Percentiles rank a stretch among this genome's conserved stretches.
phyloP scores from a whole-genome alignment of 2,888 invertebrate species.

The Drosophila leonis region DNA sequence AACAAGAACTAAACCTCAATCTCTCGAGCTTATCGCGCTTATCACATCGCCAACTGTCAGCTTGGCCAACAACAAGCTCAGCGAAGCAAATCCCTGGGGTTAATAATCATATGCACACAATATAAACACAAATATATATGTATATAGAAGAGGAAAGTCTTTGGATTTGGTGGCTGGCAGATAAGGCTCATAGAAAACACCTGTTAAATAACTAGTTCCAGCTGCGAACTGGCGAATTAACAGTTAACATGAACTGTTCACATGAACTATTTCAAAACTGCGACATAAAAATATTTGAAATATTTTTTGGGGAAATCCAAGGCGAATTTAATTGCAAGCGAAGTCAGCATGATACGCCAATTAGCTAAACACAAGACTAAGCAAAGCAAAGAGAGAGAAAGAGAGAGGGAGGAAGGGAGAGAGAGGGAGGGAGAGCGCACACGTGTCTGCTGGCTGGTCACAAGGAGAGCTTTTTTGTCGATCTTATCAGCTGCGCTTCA shows the following conservation, averaged over 20 bases:
- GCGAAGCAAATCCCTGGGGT: slow-evolving; percentile 53
- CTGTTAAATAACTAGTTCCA: slow-evolving; percentile 1
- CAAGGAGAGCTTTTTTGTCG: slow-evolving; percentile 11
- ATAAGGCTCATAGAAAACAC: slow-evolving; percentile 5
- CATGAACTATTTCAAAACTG: slow-evolving; percentile 14
- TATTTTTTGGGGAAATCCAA: slow-evolving; percentile 20
- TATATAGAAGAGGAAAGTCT: slow-evolving; percentile 19
- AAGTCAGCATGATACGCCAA: slow-evolving; percentile 45
- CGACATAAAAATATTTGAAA: slow-evolving; percentile 3
- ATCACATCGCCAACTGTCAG: slow-evolving; percentile 76
- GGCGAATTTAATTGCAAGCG: slow-evolving; percentile 8
- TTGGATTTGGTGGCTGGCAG: slow-evolving; percentile 5
- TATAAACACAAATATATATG: slow-evolving; percentile 9
- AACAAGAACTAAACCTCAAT: slow-evolving; percentile 1
- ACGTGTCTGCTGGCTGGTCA: slow-evolving; percentile 10
- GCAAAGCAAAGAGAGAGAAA: slow-evolving; percentile 15
- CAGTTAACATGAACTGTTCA: slow-evolving; percentile 10
- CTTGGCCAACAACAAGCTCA: slow-evolving; percentile 54
- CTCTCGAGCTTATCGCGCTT: slow-evolving; percentile 71
- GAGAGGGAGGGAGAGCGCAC: not conserved
- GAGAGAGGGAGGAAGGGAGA: not conserved
- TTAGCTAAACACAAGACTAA: slow-evolving; percentile 49
- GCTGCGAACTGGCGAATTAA: not conserved
- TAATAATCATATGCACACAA: slow-evolving; percentile 45
- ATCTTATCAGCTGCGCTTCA: slow-evolving; percentile 38